phyloP scores from a whole-genome alignment of 30 jellyfish, hydroid and myxozoan species.

The Aurelia sp. region DNA sequence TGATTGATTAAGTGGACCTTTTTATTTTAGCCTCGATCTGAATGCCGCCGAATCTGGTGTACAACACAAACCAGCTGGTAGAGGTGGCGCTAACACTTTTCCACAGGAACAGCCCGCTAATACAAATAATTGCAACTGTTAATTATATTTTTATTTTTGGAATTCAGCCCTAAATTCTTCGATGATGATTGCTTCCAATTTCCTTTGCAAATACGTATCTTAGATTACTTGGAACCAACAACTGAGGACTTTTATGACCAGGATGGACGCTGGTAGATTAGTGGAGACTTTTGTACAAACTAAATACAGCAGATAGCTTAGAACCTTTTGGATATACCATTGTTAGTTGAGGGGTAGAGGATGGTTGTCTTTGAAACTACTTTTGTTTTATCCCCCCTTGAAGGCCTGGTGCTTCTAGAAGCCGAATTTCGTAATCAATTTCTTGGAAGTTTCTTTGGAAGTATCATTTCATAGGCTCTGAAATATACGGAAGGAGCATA shows the following conservation, averaged over 20 bases:
- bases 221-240: too few relatives aligned
- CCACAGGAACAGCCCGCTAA: slow-evolving; percentile 96
- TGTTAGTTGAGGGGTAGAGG: too few relatives aligned
- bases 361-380: too few relatives aligned
- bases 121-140: slow-evolving; percentile 91
- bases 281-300: slow-evolving; percentile 48
- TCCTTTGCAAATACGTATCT: neutral
- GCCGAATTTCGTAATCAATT: too few relatives aligned
- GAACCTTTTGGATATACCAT: neutral
- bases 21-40: slow-evolving; percentile 83
- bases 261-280: neutral
- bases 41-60: slow-evolving; percentile 99
- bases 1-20: neutral
- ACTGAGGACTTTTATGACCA: too few relatives aligned
- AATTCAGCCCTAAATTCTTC: neutral
- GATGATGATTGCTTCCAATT: slow-evolving; percentile 3
- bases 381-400: too few relatives aligned
- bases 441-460: too few relatives aligned
- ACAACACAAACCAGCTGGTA: slow-evolving; percentile 98
- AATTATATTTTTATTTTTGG: neutral
- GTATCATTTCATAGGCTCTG: too few relatives aligned
- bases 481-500: too few relatives aligned
- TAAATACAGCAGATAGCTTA: slow-evolving; percentile 33
- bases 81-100: slow-evolving; percentile 96
- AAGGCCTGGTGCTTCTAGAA: too few relatives aligned